phyloP scores from a whole-genome alignment of 1,140 invertebrate genomes.

The Procambarus clarkii region DNA sequence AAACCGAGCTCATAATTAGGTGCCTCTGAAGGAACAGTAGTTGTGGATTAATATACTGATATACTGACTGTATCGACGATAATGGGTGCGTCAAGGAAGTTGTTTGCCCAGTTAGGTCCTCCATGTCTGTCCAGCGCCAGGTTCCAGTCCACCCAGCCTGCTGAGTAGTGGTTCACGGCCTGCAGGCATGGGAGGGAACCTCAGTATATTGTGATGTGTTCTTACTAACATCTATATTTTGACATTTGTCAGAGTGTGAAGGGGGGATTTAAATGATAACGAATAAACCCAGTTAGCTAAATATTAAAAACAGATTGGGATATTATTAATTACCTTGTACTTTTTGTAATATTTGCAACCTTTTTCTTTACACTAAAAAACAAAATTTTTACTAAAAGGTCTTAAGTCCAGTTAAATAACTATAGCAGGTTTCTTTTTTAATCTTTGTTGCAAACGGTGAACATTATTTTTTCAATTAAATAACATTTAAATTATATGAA shows the following conservation, averaged over 20 bases:
- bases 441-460: too few relatives aligned
- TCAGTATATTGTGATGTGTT: background rate
- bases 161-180: slow-evolving; percentile 79
- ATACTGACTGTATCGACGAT: slow-evolving; percentile 19
- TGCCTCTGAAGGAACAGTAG: background rate
- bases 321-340: too few relatives aligned
- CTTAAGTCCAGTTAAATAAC: background rate
- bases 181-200: background rate
- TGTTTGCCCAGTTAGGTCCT: slow-evolving; percentile 76
- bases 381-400: background rate
- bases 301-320: background rate
- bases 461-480: too few relatives aligned
- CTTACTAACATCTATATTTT: background rate
- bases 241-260: too few relatives aligned
- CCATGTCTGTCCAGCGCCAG: slow-evolving; percentile 84
- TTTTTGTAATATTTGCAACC: too few relatives aligned
- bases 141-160: slow-evolving; percentile 94
- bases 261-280: too few relatives aligned
- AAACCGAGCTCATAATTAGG: too few relatives aligned
- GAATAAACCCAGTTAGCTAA: background rate
- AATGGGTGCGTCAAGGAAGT: slow-evolving; percentile 15
- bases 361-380: too few relatives aligned
- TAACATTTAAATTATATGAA: too few relatives aligned
- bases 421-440: too few relatives aligned
- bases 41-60: background rate